Conservation (phyloP, 2,113 vertebrate genomes). For the Atherinomorus stipes region DNA sequence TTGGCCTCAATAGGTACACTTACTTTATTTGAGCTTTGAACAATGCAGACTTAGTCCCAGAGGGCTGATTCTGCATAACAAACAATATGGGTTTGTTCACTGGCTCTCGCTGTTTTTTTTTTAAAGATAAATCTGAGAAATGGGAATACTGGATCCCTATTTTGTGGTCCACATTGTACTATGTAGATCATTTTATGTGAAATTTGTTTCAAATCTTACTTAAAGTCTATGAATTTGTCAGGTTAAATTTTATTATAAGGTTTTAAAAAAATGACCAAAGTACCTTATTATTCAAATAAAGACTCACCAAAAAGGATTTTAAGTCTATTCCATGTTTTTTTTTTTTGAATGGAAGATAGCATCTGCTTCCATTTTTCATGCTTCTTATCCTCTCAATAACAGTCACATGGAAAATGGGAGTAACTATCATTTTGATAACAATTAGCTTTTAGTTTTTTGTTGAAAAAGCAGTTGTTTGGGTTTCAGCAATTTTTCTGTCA, state of each 20-base stretch:
- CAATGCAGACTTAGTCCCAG: slow-evolving; percentile 86
- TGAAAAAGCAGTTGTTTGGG: background rate
- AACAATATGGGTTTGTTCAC: slow-evolving; percentile 64
- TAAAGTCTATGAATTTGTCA: too few species aligned
- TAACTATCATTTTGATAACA: background rate
- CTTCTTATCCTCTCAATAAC: background rate
- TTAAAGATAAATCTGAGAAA: slow-evolving; percentile 22
- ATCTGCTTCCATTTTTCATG: background rate
- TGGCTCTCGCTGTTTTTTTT: slow-evolving; percentile 34
- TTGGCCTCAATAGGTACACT: slow-evolving; percentile 89
- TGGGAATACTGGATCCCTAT: slow-evolving; percentile 15
- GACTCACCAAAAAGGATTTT: too few species aligned
- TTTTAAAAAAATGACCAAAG: too few species aligned
- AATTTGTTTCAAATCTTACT: background rate
- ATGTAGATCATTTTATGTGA: slow-evolving; percentile 5
- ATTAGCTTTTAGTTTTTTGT: background rate
- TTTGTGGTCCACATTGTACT: slow-evolving; percentile 1
- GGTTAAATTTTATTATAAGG: too few species aligned
- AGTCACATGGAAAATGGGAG: too few species aligned
- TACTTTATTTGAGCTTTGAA: slow-evolving; percentile 87
- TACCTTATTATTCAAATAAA: too few species aligned
- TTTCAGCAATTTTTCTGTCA: background rate
- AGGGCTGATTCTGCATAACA: slow-evolving; percentile 80
- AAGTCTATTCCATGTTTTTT: background rate
- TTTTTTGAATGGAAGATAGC: background rate